Percentiles rank a stretch among this genome's conserved stretches.
These are phyloP conservation scores for Tridacna crocea DNA, from an alignment of 2,888 invertebrate species.

Conservation along the genomic window DNA sequence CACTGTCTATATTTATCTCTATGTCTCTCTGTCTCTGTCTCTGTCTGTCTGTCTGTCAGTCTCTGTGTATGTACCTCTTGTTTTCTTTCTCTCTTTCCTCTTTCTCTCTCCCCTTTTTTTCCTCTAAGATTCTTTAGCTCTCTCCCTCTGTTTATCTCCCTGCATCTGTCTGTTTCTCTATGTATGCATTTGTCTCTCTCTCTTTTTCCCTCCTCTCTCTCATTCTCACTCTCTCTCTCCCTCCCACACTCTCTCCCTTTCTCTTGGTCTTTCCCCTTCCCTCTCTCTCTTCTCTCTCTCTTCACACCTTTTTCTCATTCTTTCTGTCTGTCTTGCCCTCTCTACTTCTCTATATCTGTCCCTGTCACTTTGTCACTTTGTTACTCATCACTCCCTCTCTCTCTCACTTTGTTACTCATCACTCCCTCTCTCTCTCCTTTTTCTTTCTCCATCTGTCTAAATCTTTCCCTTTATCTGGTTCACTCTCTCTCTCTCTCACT, in stretches of 20 bases:
- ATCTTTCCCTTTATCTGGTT: background rate
- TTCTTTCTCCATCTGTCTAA: conserved; percentile 13
- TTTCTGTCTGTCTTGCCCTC: background rate
- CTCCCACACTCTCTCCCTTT: background rate
- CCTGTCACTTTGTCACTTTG: conserved; percentile 9
- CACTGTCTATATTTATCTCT: background rate
- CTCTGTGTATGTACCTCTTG: conserved; percentile 23
- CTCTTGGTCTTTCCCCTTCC: background rate
- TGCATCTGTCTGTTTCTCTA: background rate
- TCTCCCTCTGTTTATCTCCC: conserved; percentile 20
- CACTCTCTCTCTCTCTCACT: background rate
- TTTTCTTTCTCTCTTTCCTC: conserved; percentile 31
- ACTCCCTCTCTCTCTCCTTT: conserved; percentile 20
- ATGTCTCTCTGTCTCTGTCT: conserved; percentile 7
- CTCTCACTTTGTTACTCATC: conserved; percentile 21
- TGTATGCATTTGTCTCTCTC: background rate
- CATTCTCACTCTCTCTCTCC: background rate
- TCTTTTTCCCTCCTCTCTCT: conserved; percentile 4
- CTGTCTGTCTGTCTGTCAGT: conserved; percentile 20
- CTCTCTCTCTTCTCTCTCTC: background rate
- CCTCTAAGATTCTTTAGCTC: conserved; percentile 17
- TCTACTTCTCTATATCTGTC: background rate
- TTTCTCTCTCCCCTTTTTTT: conserved; percentile 23
- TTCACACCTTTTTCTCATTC: background rate
- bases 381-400: conserved; percentile 25